These are phyloP conservation scores for Eumaeus atala DNA, from an alignment of 1,140 invertebrate genomes.

Conservation along the genomic window DNA sequence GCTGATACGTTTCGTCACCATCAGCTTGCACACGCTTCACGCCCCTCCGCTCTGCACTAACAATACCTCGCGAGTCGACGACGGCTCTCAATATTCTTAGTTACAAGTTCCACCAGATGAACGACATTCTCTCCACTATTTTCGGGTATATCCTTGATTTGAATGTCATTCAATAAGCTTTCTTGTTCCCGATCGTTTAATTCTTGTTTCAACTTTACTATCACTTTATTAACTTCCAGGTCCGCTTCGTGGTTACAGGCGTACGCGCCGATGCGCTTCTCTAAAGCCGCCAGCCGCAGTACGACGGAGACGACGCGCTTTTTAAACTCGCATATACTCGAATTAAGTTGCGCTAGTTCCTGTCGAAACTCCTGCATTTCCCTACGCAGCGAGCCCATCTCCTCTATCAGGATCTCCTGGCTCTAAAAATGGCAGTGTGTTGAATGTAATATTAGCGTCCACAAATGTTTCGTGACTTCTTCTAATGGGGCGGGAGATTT, in stretches of 20 bases:
- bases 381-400: background rate
- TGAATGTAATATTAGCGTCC: background rate
- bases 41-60: no score
- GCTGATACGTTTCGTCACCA: no score
- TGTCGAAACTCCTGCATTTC: background rate
- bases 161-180: background rate
- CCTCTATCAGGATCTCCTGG: background rate
- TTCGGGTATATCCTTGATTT: background rate
- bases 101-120: background rate
- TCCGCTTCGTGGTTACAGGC: background rate
- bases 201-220: background rate
- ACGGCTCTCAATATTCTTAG: no score
- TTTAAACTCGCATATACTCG: background rate
- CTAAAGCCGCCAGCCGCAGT: background rate
- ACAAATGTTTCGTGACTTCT: background rate
- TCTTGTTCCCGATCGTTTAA: constrained; percentile 1
- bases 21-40: no score
- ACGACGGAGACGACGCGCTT: background rate
- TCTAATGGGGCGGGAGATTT: background rate
- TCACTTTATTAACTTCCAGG: background rate
- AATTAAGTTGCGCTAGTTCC: background rate
- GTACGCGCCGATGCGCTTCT: background rate
- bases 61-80: no score
- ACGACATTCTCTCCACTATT: background rate
- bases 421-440: background rate